Percentiles rank a stretch among this genome's conserved stretches.
phyloP scores from a whole-genome alignment of 1,140 invertebrate genomes.

The Brachionus calyciflorus region DNA sequence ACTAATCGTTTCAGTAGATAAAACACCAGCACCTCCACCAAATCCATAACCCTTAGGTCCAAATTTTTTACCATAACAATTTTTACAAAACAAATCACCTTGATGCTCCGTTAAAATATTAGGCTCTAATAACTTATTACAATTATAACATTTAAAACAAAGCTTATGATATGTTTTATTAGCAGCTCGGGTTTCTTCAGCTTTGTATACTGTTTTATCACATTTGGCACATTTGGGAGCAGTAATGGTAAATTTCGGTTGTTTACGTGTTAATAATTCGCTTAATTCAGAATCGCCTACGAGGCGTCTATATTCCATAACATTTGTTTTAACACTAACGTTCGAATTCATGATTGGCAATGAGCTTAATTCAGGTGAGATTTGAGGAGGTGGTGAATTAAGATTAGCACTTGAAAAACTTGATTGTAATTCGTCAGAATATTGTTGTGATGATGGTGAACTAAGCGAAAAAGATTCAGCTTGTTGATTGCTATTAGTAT shows the following conservation, averaged over 20 bases:
- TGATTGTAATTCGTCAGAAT: conserved; percentile 17
- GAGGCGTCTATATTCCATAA: neutral
- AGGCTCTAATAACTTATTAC: conserved; percentile 86
- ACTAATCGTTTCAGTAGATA: conserved; percentile 3
- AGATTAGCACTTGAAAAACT: conserved; percentile 22
- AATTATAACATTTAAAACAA: conserved; percentile 62
- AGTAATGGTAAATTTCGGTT: conserved; percentile 20
- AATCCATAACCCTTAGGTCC: conserved; percentile 94
- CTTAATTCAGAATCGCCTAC: conserved; percentile 22
- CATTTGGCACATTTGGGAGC: conserved; percentile 62
- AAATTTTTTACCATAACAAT: conserved; percentile 85
- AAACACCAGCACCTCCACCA: conserved; percentile 62
- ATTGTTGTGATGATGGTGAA: conserved; percentile 12
- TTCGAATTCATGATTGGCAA: conserved; percentile 14
- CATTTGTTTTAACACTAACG: neutral
- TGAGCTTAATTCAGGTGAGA: neutral
- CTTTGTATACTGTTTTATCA: conserved; percentile 64
- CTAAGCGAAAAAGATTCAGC: conserved; percentile 16
- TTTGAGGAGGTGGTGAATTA: neutral
- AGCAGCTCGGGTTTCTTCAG: conserved; percentile 64
- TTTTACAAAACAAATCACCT: conserved; percentile 87
- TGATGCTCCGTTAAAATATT: conserved; percentile 89
- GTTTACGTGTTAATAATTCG: conserved; percentile 23
- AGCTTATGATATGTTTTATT: conserved; percentile 43
- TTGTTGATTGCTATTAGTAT: no score